These are phyloP conservation scores for Trichomycterus rosablanca DNA, from an alignment of 2,113 vertebrate species.

Conservation along the genomic window DNA sequence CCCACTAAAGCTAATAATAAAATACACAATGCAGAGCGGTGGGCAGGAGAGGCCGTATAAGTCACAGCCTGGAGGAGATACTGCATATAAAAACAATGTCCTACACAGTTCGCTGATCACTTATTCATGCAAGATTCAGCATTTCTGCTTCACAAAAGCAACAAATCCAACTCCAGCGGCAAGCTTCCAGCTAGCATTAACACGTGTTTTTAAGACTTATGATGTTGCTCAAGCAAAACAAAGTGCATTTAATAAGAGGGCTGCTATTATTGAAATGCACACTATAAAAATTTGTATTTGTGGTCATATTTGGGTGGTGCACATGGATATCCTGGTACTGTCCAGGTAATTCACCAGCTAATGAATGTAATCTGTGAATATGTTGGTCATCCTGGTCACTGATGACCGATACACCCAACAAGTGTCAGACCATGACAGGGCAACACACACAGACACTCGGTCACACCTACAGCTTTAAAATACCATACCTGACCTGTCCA, in stretches of 20 bases:
- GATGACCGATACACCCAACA: too few species aligned
- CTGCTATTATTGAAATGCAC: not conserved
- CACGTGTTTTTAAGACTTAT: not conserved
- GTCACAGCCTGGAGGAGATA: not conserved
- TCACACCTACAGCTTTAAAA: too few species aligned
- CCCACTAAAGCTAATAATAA: not conserved
- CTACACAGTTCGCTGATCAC: not conserved
- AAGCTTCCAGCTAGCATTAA: not conserved
- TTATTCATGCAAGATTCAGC: constrained; percentile 6
- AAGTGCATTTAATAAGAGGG: not conserved
- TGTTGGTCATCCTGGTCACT: too few species aligned
- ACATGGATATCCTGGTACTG: too few species aligned
- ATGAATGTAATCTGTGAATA: too few species aligned
- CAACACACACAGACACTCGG: too few species aligned
- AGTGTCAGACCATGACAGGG: too few species aligned
- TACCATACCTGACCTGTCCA: too few species aligned
- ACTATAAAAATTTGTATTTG: not conserved
- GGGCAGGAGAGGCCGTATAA: not conserved
- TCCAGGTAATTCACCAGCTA: too few species aligned
- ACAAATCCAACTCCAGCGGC: constrained; percentile 7
- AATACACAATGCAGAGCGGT: not conserved
- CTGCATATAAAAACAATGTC: constrained; percentile 5
- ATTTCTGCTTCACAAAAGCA: not conserved
- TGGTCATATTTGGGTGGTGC: too few species aligned
- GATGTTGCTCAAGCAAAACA: not conserved